Conservation (phyloP, 2,113 vertebrate genomes). For the Alaudala cheleensis region DNA sequence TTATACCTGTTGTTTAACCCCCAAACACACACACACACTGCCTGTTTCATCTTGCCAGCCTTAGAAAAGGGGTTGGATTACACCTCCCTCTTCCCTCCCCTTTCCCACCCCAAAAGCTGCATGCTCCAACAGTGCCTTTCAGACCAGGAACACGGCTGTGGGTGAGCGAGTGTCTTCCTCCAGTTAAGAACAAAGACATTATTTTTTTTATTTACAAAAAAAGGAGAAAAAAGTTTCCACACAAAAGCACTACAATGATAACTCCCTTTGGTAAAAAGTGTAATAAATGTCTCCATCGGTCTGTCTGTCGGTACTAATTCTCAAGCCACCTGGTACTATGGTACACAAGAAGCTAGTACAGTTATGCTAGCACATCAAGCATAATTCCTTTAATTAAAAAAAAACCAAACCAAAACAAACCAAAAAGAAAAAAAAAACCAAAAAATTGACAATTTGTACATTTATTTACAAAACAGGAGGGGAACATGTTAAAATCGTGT, state of each 20-base stretch:
- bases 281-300: conserved; percentile 75
- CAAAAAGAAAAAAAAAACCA: not conserved
- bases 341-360: conserved; percentile 81
- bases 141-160: conserved; percentile 56
- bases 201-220: conserved; percentile 73
- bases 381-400: conserved; percentile 80
- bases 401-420: not conserved
- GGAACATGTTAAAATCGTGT: conserved; percentile 73
- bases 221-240: conserved; percentile 74
- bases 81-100: not conserved
- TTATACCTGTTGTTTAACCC: not conserved
- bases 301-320: conserved; percentile 75
- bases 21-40: rapidly evolving
- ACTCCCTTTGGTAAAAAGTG: conserved; percentile 85
- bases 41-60: not conserved
- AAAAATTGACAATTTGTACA: conserved; percentile 81
- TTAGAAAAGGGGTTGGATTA: not conserved
- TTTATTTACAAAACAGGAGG: conserved; percentile 76
- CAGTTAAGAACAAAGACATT: conserved; percentile 77
- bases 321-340: conserved; percentile 77
- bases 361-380: conserved; percentile 82
- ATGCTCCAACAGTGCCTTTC: conserved; percentile 34
- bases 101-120: not conserved
- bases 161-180: conserved; percentile 65
- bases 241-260: conserved; percentile 81